phyloP scores from a whole-genome alignment of 1,140 invertebrate genomes.

The Akabosia matsudoensis region DNA sequence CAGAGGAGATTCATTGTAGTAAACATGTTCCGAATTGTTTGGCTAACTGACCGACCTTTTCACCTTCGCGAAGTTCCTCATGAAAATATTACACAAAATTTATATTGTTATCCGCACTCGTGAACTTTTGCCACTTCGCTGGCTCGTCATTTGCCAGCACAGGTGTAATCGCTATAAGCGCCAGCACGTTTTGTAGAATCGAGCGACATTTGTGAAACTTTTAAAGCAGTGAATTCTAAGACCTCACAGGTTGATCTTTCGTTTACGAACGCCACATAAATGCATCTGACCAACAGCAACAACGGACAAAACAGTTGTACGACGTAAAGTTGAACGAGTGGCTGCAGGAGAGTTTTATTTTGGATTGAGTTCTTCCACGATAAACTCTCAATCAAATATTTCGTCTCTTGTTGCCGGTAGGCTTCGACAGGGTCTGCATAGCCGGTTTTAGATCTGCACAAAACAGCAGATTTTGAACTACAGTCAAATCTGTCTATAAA shows the following conservation, averaged over 20 bases:
- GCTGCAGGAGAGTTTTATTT: constrained; percentile 9
- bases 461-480: no score
- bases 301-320: no score
- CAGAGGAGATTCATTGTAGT: background rate
- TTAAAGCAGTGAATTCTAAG: background rate
- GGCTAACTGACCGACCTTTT: background rate
- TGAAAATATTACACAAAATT: no score
- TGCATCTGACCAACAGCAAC: background rate
- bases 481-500: no score
- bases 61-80: constrained; percentile 18
- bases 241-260: background rate
- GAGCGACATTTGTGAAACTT: constrained; percentile 4
- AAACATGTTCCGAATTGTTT: constrained; percentile 25
- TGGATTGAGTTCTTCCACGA: constrained; percentile 9
- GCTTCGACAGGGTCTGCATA: no score
- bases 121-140: constrained; percentile 14
- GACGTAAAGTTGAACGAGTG: constrained; percentile 6
- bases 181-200: constrained; percentile 13
- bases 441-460: no score
- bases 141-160: background rate
- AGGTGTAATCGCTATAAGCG: background rate
- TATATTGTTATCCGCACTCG: background rate
- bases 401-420: constrained; percentile 20
- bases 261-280: background rate
- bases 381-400: background rate